These are phyloP conservation scores for Eurystomus gularis DNA, from an alignment of 2,113 vertebrate genomes.

Conservation along the genomic window DNA sequence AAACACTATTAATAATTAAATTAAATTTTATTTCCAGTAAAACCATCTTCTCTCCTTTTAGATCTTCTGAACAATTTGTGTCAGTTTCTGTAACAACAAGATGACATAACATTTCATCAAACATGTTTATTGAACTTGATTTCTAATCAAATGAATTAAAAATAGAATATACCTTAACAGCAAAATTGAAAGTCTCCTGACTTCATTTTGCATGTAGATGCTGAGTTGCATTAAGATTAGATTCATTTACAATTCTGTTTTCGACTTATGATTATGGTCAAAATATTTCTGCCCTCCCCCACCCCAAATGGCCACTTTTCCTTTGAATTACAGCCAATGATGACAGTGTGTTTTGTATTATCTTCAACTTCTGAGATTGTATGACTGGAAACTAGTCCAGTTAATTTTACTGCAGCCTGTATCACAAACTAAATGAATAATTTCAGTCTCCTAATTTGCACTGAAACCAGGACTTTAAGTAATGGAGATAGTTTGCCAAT, in stretches of 20 bases:
- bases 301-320: not conserved
- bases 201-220: not conserved
- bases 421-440: not conserved
- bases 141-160: not conserved
- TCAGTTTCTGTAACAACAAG: not conserved
- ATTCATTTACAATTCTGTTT: not conserved
- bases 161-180: not conserved
- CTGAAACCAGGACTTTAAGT: not conserved
- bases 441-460: not conserved
- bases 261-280: not conserved
- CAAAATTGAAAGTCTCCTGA: not conserved
- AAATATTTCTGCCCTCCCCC: not conserved
- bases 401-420: not conserved
- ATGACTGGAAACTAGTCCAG: not conserved
- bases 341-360: not conserved
- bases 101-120: not conserved
- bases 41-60: not conserved
- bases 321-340: not conserved
- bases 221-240: not conserved
- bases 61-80: not conserved
- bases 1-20: not conserved
- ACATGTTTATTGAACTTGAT: not conserved
- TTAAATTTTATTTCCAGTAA: not conserved
- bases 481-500: not conserved
- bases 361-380: not conserved